Percentiles rank a stretch among this genome's conserved stretches.
phyloP scores from a whole-genome alignment of 2,797 vertebrate genomes.

The Gastrophryne carolinensis region DNA sequence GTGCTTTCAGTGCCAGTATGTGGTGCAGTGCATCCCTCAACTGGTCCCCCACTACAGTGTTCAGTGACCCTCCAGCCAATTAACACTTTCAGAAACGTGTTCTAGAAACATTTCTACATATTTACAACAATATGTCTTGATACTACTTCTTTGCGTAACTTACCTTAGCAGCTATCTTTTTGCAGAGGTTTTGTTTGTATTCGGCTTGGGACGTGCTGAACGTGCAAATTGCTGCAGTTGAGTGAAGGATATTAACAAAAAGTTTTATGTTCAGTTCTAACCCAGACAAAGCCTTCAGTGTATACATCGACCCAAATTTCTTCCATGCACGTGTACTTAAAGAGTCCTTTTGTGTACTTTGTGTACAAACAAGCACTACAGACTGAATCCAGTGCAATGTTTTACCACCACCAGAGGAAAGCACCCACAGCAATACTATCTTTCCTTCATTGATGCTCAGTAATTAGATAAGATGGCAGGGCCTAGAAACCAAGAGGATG shows the following conservation, averaged over 20 bases:
- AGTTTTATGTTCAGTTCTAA: neutral
- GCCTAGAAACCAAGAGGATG: too few relatives aligned
- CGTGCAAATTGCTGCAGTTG: slow-evolving; percentile 88
- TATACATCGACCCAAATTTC: neutral
- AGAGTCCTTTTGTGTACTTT: neutral
- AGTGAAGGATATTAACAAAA: slow-evolving; percentile 73
- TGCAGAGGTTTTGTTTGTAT: slow-evolving; percentile 74
- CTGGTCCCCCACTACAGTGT: neutral
- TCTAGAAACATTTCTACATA: too few relatives aligned
- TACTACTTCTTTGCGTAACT: slow-evolving; percentile 20
- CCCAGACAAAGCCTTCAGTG: neutral
- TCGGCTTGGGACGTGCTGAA: slow-evolving; percentile 91
- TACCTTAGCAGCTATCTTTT: slow-evolving; percentile 65
- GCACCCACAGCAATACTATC: too few relatives aligned
- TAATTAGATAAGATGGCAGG: too few relatives aligned
- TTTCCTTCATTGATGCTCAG: too few relatives aligned
- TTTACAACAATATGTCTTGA: neutral
- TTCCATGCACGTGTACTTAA: neutral
- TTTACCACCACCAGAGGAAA: neutral
- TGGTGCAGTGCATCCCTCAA: neutral
- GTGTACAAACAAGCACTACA: neutral
- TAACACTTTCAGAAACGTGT: too few relatives aligned
- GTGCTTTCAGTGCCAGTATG: neutral
- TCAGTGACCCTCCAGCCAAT: neutral
- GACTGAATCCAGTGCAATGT: neutral